phyloP scores from a whole-genome alignment of 2,113 vertebrate genomes.

The Narcine bancroftii region DNA sequence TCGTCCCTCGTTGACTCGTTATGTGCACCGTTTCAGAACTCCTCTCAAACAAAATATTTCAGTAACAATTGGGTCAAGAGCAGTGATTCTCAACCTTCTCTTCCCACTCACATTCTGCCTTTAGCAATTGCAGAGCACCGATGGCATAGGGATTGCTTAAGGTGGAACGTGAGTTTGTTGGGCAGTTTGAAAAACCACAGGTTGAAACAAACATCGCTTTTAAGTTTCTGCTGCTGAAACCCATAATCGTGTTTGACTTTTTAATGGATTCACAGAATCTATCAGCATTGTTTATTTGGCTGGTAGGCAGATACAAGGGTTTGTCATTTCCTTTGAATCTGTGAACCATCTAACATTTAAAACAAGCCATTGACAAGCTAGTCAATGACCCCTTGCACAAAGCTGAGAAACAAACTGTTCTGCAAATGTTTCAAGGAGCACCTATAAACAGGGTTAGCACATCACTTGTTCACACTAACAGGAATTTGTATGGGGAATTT shows the following conservation, averaged over 20 bases:
- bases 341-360: background rate
- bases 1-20: no score
- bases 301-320: background rate
- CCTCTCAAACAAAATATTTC: no score
- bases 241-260: background rate
- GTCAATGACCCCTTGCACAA: background rate
- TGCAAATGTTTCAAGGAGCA: background rate
- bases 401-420: background rate
- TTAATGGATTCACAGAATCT: background rate
- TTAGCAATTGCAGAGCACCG: no score
- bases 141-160: no score
- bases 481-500: background rate
- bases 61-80: no score
- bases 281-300: background rate
- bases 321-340: background rate
- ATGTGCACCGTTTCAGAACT: no score
- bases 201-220: background rate
- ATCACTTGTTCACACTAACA: background rate
- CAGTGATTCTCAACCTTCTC: no score
- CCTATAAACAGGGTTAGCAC: background rate
- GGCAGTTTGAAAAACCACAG: no score
- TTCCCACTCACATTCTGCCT: no score
- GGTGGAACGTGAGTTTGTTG: no score
- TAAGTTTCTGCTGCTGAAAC: background rate
- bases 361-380: background rate